Conservation (phyloP, 2,888 invertebrate species). For the Gymnosoma rotundatum region DNA sequence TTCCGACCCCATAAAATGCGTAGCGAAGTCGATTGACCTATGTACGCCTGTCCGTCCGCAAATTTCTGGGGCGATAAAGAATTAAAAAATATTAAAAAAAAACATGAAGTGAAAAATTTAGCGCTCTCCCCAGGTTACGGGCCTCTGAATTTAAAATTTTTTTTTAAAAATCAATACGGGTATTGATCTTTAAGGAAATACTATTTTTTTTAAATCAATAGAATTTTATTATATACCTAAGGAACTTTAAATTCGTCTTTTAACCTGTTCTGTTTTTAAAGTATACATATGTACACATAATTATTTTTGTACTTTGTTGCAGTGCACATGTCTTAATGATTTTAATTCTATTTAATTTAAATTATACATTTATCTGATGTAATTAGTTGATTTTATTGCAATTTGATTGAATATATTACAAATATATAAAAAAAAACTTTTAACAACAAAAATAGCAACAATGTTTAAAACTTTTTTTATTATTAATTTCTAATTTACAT, state of each 20-base stretch:
- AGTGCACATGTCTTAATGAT: background rate
- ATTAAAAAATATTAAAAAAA: too few species aligned
- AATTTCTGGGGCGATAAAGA: too few species aligned
- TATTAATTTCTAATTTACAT: constrained; percentile 35
- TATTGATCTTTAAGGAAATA: too few species aligned
- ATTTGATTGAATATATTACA: constrained; percentile 61
- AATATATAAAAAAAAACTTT: constrained; percentile 12
- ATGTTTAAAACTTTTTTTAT: constrained; percentile 21
- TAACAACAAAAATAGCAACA: constrained; percentile 29
- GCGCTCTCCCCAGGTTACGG: too few species aligned
- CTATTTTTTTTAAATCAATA: background rate
- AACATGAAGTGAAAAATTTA: too few species aligned
- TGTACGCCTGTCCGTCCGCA: too few species aligned
- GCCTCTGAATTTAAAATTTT: too few species aligned
- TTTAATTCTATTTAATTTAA: background rate
- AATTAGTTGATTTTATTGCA: constrained; percentile 73
- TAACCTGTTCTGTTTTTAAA: constrained; percentile 21
- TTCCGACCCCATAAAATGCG: too few species aligned
- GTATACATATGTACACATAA: background rate
- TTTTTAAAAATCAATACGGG: too few species aligned
- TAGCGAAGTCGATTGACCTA: too few species aligned
- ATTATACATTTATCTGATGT: constrained; percentile 72
- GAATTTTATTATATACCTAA: background rate
- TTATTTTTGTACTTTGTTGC: background rate
- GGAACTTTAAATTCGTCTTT: constrained; percentile 16